Conservation (phyloP, 2,113 vertebrate genomes). For the Calypte anna region DNA sequence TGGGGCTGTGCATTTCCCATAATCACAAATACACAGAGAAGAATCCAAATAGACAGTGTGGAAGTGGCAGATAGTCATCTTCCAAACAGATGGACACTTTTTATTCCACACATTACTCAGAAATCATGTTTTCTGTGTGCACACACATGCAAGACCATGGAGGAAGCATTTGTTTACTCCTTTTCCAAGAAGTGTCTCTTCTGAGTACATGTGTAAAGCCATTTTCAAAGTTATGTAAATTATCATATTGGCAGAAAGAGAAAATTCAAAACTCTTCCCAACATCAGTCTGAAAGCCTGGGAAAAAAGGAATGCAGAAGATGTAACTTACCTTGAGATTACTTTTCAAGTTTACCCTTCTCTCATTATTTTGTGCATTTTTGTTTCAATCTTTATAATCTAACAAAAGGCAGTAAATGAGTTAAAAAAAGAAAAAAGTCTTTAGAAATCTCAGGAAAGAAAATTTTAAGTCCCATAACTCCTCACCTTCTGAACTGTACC, state of each 20-base stretch:
- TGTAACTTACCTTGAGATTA: neutral
- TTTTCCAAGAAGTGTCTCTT: neutral
- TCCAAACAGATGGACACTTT: neutral
- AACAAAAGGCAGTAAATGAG: neutral
- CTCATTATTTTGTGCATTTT: neutral
- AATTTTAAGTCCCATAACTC: neutral
- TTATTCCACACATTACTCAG: neutral
- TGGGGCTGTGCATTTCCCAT: neutral
- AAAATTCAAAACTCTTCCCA: neutral
- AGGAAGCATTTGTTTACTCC: neutral
- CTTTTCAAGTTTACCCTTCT: neutral
- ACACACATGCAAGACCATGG: neutral
- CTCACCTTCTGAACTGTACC: conserved; percentile 6
- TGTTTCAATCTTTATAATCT: neutral
- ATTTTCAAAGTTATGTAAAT: neutral
- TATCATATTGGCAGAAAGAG: neutral
- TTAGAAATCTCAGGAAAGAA: neutral
- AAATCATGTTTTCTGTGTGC: neutral
- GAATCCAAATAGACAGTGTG: neutral
- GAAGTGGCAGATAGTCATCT: conserved; percentile 15
- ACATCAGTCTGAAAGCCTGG: neutral
- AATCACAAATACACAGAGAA: neutral
- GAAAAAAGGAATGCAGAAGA: neutral
- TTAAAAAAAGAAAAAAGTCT: neutral
- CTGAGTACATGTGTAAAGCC: neutral